Conservation (phyloP, 2,888 invertebrate genomes). For the Spisula subtruncata region DNA sequence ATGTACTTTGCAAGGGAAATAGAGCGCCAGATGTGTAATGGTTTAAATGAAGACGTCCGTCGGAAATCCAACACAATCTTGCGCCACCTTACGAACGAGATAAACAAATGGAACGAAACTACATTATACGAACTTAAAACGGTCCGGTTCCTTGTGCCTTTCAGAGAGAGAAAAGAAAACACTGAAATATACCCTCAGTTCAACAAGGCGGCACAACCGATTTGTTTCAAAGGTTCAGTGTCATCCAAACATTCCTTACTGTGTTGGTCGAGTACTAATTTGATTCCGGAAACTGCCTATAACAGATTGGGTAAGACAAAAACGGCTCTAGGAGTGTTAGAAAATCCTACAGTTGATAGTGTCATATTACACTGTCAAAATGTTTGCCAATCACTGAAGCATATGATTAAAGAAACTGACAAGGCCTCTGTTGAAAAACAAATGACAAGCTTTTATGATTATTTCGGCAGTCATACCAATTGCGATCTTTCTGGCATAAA, state of each 20-base stretch:
- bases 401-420: background rate
- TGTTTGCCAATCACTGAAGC: conserved; percentile 45
- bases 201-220: background rate
- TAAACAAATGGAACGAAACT: background rate
- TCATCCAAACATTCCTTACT: background rate
- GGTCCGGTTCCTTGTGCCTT: conserved; percentile 58
- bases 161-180: conserved; percentile 35
- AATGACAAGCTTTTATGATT: conserved; percentile 32
- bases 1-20: conserved; percentile 62
- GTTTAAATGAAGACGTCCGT: conserved; percentile 8
- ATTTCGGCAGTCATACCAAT: background rate
- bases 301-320: background rate
- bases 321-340: conserved; percentile 46
- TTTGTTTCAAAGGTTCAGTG: conserved; percentile 38
- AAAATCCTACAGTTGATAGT: conserved; percentile 41
- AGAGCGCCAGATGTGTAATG: conserved; percentile 16
- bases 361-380: conserved; percentile 64
- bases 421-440: conserved; percentile 16
- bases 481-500: background rate
- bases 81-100: conserved; percentile 26
- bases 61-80: conserved; percentile 50
- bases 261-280: conserved; percentile 58
- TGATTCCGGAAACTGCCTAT: conserved; percentile 46
- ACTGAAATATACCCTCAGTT: conserved; percentile 22
- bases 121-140: conserved; percentile 31